Base-by-base conservation (phyloP, 1,140 invertebrate genomes). In the Drosophila baimaii region DNA sequence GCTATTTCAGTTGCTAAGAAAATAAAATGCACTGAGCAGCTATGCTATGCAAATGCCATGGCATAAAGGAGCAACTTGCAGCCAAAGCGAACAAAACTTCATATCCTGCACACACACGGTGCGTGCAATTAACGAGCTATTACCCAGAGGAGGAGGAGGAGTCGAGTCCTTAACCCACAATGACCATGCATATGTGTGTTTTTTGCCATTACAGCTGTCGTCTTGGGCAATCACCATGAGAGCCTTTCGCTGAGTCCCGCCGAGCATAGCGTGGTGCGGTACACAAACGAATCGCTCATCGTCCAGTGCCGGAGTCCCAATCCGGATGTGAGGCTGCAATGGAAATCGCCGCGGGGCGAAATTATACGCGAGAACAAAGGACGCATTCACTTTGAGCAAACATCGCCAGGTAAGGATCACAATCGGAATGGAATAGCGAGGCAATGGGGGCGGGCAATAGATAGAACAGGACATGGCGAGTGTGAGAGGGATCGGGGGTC, bases 261-360 rank as follows among this genome's bases (percentile, higher is more conserved):
- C 51, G 81, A 90, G 51, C 72, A 76, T 13, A 91, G 91, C 52
- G 81, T 92, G n/a, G 92, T 92, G 12, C 90, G 88, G 13, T 92
- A 88, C 35, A 90, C 91, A 57, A 92, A 92, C 59, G 91, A 92
- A 41, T 92, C 92, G 10, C 90, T 92, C 57, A 92, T 93, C 49
- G 90, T 93, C 23, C 79, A 86, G 57, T 93, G 92, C 63, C 91
- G 85, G 46, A 86, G 77, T 35, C 80, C 77, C 44, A 68, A 78
- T 54, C 52, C 80, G 27, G 80, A 80, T 47, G 78, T 81, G 44
- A 79, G 88, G 73, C 78, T 92, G 51, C 80, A 86, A 39, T 93
- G 92, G 92, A 83, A 84, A 74, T 91, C 84, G 68, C 92, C 92
- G 25, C 90, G 90, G 73, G 91, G 92, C 19, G 85, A 90, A 79